phyloP scores from a whole-genome alignment of 2,888 invertebrate species.

The Sepiola atlantica region DNA sequence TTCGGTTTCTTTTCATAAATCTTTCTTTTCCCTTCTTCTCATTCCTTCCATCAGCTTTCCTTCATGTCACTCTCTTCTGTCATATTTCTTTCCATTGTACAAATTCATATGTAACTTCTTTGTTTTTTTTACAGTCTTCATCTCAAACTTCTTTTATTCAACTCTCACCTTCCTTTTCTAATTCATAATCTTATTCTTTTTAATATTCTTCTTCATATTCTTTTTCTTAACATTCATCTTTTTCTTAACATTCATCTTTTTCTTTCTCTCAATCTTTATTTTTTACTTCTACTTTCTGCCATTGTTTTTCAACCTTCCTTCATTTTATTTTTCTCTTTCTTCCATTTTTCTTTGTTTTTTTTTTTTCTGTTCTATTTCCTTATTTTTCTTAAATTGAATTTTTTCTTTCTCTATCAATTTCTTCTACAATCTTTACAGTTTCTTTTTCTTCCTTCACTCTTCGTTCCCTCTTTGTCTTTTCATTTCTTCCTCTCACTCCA shows the following conservation, averaged over 20 bases:
- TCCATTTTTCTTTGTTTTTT: too few species aligned
- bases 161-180: neutral
- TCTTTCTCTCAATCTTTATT: neutral
- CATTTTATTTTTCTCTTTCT: too few species aligned
- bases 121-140: too few species aligned
- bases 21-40: neutral
- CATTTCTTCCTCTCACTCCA: neutral
- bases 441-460: neutral
- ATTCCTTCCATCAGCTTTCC: neutral
- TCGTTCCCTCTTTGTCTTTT: neutral
- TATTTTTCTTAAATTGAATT: too few species aligned
- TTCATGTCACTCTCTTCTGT: neutral
- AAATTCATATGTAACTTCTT: too few species aligned
- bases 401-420: neutral
- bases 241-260: fast-evolving
- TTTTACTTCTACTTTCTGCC: too few species aligned
- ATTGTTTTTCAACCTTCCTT: neutral
- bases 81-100: too few species aligned
- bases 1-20: neutral
- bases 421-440: too few species aligned
- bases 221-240: neutral
- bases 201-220: fast-evolving
- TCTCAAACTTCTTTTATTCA: neutral
- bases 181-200: neutral
- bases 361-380: neutral